phyloP scores from a whole-genome alignment of 2,888 invertebrate species.

The Ctenicera cuprea region DNA sequence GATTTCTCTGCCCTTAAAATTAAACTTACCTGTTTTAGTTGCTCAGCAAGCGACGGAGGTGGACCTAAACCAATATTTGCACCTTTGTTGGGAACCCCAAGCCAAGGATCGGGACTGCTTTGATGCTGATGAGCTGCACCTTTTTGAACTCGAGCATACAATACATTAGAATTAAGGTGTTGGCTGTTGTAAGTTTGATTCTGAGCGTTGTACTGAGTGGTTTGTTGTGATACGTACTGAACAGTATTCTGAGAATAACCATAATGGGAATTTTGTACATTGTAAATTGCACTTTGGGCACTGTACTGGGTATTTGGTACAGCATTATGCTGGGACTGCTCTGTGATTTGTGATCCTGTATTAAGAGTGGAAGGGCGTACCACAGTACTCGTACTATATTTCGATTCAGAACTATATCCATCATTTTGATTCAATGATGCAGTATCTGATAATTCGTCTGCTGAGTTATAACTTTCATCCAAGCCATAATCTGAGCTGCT shows the following conservation, averaged over 20 bases:
- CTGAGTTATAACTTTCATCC: constrained; percentile 83
- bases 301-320: constrained; percentile 60
- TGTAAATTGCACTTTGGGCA: constrained; percentile 59
- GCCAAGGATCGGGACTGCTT: constrained; percentile 70
- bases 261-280: constrained; percentile 63
- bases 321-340: constrained; percentile 60
- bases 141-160: constrained; percentile 76
- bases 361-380: constrained; percentile 60
- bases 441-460: constrained; percentile 71
- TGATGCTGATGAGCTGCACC: constrained; percentile 67
- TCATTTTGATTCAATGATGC: constrained; percentile 48
- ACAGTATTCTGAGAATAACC: constrained; percentile 63
- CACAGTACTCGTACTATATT: constrained; percentile 46
- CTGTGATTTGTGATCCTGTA: constrained; percentile 59
- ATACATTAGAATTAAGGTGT: constrained; percentile 58
- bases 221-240: constrained; percentile 40
- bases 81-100: constrained; percentile 63
- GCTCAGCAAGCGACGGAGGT: constrained; percentile 88
- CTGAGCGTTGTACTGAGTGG: constrained; percentile 51
- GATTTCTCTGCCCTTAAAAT: too few species aligned
- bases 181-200: constrained; percentile 58
- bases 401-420: constrained; percentile 44
- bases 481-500: constrained; percentile 83
- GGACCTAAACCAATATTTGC: constrained; percentile 76
- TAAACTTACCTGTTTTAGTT: constrained; percentile 82